Evolutionary conservation across 2,797 vertebrate genomes (phyloP), one percentile per base, ranked within the genome.

Genomic region (Acanthis flammea): DNA sequence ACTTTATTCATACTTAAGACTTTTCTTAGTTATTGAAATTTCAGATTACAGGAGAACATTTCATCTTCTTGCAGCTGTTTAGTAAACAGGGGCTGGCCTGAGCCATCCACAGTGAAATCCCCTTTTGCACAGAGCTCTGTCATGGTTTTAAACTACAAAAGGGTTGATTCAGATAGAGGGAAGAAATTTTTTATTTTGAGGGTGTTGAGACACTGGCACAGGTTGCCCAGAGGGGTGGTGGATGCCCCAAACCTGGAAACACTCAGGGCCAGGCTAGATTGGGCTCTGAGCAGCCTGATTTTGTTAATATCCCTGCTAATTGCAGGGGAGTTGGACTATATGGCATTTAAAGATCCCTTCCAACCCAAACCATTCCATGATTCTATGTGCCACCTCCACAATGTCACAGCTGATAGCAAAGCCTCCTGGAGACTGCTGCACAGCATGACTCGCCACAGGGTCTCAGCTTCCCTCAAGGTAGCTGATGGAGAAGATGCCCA

Each of bases 401-500:
- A n/a, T 35, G 17, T 50, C 81, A 39, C 1, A 68, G 45, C 45
- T 3, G 1, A 25, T 2, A 39, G 19, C 6, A 53, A 35, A 45
- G 25, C 48, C 83, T 24, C 19, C 48, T 17, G 13, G 30, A 77
- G 61, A 39, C 3, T 35, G 65, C 45, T 83, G 57, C 2, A 0
- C 48, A 50, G n/a, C 7, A 7, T 0, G 0, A 42, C 25, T 67
- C 2, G 0, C 30, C 3, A 2, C 8, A 1, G 63, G 18, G 41
- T 73, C 77, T 84, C 24, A 41, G 42, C 66, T 47, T 45, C 61
- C 31, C 35, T n/a, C 22, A 30, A 9, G 37, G 11, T 6, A 66
- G 44, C 58, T 35, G 24, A 54, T 14, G 39, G 50, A 92, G n/a
- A 53, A 50, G 23, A 27, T 5, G 10, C 37, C 21, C 12, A 8